Conservation (phyloP, 1,140 invertebrate genomes). For the Drosophila tristis region DNA sequence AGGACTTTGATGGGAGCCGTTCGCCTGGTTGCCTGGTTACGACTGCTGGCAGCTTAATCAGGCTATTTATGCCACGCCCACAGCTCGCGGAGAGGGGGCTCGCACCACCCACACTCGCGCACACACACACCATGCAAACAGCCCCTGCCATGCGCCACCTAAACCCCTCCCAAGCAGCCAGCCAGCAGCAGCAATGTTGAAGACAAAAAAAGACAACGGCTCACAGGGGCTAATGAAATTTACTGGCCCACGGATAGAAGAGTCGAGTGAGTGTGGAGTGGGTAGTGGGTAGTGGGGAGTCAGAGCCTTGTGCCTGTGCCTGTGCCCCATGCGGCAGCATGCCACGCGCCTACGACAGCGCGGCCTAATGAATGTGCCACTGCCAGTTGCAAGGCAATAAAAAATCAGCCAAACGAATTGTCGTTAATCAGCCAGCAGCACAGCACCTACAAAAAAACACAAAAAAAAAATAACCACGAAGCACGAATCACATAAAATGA, state of each 20-base stretch:
- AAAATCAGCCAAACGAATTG: conserved; percentile 82
- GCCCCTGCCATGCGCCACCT: conserved; percentile 3
- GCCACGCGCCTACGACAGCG: conserved; percentile 75
- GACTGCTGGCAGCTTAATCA: conserved; percentile 42
- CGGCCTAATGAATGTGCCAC: conserved; percentile 72
- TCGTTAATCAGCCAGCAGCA: conserved; percentile 72
- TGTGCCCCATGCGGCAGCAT: conserved; percentile 14
- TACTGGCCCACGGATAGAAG: conserved; percentile 44
- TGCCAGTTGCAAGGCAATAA: conserved; percentile 60
- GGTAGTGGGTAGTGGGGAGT: too few relatives aligned
- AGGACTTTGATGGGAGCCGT: conserved; percentile 12
- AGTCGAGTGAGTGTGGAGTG: neutral
- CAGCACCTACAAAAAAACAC: conserved; percentile 7
- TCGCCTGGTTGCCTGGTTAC: conserved; percentile 14
- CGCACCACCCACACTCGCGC: neutral
- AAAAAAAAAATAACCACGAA: conserved; percentile 6
- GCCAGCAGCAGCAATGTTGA: neutral
- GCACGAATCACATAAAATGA: neutral
- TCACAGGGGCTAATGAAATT: conserved; percentile 66
- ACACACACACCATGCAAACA: conserved; percentile 7
- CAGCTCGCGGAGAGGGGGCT: neutral
- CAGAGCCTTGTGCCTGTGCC: conserved; percentile 4
- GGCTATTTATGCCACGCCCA: conserved; percentile 64
- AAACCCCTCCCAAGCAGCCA: neutral
- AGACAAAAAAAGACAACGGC: conserved; percentile 68